Evolutionary conservation across 2,888 invertebrate species (phyloP).

Genomic region (Ganaspis brasiliensis): DNA sequence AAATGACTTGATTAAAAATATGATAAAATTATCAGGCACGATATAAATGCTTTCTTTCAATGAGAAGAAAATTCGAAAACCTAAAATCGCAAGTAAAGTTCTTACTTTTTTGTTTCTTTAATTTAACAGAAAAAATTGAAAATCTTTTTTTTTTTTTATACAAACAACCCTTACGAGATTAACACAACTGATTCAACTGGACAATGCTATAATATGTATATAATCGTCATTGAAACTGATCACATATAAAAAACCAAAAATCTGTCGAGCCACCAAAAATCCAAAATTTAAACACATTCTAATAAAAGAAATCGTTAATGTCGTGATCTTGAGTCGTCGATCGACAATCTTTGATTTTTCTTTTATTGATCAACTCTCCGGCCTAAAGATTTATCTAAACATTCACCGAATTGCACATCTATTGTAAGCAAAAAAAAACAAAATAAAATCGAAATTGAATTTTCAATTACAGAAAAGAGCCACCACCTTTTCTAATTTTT

Average conservation of each 20-base stretch:
- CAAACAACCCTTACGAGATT: slow-evolving; percentile 33
- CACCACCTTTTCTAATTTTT: slow-evolving; percentile 32
- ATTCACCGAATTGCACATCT: slow-evolving; percentile 35
- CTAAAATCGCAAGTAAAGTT: slow-evolving; percentile 27
- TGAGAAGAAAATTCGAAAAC: slow-evolving; percentile 14
- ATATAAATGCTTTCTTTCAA: slow-evolving; percentile 29
- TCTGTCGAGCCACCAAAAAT: slow-evolving; percentile 21
- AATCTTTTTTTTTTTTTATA: slow-evolving; percentile 21
- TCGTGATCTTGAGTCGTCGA: slow-evolving; percentile 16
- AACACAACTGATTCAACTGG: slow-evolving; percentile 18
- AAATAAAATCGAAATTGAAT: not conserved
- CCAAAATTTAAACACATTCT: slow-evolving; percentile 13
- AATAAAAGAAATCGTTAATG: not conserved
- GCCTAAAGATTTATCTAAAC: slow-evolving; percentile 24
- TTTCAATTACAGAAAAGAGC: slow-evolving; percentile 36
- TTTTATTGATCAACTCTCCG: slow-evolving; percentile 16
- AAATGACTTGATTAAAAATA: slow-evolving; percentile 28
- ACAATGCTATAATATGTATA: slow-evolving; percentile 26
- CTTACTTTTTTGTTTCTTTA: not conserved
- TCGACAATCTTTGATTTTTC: slow-evolving; percentile 29
- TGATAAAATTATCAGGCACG: slow-evolving; percentile 23
- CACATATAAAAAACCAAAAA: not conserved
- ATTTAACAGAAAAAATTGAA: slow-evolving; percentile 13
- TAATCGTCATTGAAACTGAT: slow-evolving; percentile 27
- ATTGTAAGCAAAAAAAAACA: slow-evolving; percentile 16